Conservation (phyloP, 2,113 vertebrate genomes). For the Tachycineta bicolor region DNA sequence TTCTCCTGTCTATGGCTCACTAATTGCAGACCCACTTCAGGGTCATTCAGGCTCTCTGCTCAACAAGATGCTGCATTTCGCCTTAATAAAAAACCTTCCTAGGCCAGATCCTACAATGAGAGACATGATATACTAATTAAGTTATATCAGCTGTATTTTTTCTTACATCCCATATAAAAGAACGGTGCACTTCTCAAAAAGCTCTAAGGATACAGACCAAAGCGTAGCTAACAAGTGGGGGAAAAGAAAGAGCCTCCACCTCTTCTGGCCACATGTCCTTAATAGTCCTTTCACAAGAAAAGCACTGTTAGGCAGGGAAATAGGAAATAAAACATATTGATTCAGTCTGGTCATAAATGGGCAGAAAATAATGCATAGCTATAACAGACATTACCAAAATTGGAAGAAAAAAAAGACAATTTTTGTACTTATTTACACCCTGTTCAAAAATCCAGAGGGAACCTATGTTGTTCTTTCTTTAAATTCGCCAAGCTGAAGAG, state of each 20-base stretch:
- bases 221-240: neutral
- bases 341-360: neutral
- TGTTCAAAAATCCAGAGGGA: neutral
- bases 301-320: neutral
- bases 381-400: neutral
- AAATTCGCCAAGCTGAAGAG: neutral
- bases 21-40: conserved; percentile 47
- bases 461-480: neutral
- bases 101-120: neutral
- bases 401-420: neutral
- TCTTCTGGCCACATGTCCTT: neutral
- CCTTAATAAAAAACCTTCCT: neutral
- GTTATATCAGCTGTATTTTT: neutral
- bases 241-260: neutral
- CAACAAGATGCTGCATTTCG: neutral
- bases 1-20: conserved; percentile 5
- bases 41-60: conserved; percentile 14
- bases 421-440: neutral
- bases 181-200: neutral
- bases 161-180: neutral
- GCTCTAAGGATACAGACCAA: neutral
- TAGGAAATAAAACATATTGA: neutral
- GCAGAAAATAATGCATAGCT: neutral
- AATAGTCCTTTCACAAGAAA: neutral
- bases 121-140: neutral